Percentiles rank a stretch among this genome's conserved stretches.
Evolutionary conservation across 2,113 vertebrate genomes (phyloP).

Genomic region (Scomber colias): DNA sequence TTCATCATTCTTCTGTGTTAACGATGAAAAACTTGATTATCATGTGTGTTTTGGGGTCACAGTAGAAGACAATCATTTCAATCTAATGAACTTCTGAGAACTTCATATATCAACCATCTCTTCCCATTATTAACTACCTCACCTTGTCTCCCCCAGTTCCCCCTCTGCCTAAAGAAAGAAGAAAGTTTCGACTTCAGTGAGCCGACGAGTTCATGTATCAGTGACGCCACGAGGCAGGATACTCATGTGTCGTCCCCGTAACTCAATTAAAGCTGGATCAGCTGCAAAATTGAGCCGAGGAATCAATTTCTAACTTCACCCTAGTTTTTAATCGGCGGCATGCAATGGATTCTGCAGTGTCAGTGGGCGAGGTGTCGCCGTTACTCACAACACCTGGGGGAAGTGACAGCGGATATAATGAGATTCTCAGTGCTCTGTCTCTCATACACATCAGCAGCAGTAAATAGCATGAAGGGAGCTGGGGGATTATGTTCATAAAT

Average conservation of each 20-base stretch:
- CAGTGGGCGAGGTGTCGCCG: constrained; percentile 50
- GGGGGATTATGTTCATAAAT: constrained; percentile 42
- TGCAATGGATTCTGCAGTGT: constrained; percentile 46
- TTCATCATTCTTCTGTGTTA: not conserved
- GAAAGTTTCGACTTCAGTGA: constrained; percentile 15
- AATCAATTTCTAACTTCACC: constrained; percentile 70
- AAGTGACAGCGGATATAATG: constrained; percentile 72
- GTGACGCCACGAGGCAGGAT: constrained; percentile 35
- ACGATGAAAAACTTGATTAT: not conserved
- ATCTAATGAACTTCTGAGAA: not conserved
- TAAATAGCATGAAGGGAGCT: constrained; percentile 48
- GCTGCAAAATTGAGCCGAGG: constrained; percentile 56
- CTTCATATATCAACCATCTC: not conserved
- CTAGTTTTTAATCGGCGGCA: constrained; percentile 58
- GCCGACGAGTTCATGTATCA: constrained; percentile 28
- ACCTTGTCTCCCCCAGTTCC: not conserved
- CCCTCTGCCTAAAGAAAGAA: not conserved
- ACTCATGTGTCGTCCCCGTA: constrained; percentile 56
- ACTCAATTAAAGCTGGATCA: constrained; percentile 70
- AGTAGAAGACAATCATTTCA: not conserved
- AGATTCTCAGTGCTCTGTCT: constrained; percentile 50
- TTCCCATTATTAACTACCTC: constrained; percentile 3
- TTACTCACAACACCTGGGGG: constrained; percentile 74
- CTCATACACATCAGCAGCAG: constrained; percentile 48
- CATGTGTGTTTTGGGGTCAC: constrained; percentile 7